Conservation (phyloP, 2,113 vertebrate genomes). For the Vidua macroura region DNA sequence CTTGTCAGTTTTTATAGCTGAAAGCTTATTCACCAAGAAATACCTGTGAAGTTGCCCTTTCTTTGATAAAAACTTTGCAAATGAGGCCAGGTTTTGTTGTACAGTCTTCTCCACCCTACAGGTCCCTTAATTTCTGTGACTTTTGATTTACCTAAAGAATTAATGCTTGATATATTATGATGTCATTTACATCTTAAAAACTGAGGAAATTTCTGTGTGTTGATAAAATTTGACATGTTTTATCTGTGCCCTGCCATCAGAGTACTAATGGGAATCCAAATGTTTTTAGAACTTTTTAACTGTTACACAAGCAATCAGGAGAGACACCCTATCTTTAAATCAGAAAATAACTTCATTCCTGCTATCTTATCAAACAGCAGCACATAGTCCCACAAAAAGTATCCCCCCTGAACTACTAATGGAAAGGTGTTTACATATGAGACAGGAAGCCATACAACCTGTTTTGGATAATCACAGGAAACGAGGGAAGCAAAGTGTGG, state of each 20-base stretch:
- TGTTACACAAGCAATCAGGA: conserved; percentile 30
- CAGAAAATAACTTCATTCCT: conserved; percentile 60
- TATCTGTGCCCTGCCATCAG: conserved; percentile 47
- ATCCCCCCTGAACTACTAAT: conserved; percentile 26
- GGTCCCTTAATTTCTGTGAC: neutral
- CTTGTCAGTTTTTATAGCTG: neutral
- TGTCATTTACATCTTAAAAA: conserved; percentile 45
- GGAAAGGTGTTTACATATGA: conserved; percentile 50
- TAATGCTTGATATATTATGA: neutral
- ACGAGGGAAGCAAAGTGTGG: neutral
- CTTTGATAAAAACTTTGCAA: neutral
- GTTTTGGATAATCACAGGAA: neutral
- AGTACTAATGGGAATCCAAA: conserved; percentile 61
- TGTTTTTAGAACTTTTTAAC: conserved; percentile 64
- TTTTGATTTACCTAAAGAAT: conserved; percentile 39
- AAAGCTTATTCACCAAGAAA: conserved; percentile 21
- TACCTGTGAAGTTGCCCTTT: neutral
- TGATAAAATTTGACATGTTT: conserved; percentile 60
- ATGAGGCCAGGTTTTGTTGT: neutral
- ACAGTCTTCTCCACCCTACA: neutral
- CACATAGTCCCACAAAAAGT: conserved; percentile 35
- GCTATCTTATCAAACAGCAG: conserved; percentile 59
- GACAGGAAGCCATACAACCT: neutral
- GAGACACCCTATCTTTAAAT: conserved; percentile 61
- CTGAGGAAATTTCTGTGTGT: neutral